A percentile compares a stretch with the other conserved stretches of the same genome.
Conservation (phyloP, 1,140 invertebrate species). For the Drosophila jambulina region DNA sequence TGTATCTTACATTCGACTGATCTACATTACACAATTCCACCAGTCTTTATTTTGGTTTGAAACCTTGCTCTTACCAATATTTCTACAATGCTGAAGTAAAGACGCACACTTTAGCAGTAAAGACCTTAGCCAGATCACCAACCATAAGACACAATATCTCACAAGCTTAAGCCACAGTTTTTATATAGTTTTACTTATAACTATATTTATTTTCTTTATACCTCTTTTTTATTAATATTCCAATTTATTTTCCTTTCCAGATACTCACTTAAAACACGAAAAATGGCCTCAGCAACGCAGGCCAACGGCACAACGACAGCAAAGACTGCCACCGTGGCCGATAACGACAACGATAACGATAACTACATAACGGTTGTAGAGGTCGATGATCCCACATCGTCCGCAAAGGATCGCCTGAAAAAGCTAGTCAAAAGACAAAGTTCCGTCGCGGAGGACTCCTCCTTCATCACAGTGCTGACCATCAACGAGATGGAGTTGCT, state of each 20-base stretch:
- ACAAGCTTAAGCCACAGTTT: no score
- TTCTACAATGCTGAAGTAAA: not conserved
- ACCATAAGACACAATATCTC: not conserved
- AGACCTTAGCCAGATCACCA: not conserved
- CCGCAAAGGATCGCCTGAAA: constrained; percentile 73
- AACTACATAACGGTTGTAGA: constrained; percentile 90
- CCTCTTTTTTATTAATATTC: not conserved
- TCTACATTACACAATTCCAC: not conserved
- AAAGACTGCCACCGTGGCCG: constrained; percentile 46
- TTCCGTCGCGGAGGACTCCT: constrained; percentile 75
- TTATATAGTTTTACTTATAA: not conserved
- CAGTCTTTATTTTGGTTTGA: not conserved
- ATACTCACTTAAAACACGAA: constrained; percentile 10
- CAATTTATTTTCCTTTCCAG: not conserved
- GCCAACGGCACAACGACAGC: constrained; percentile 26
- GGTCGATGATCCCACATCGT: constrained; percentile 86
- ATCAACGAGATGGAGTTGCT: constrained; percentile 76
- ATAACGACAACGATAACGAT: constrained; percentile 85
- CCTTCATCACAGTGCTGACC: constrained; percentile 80
- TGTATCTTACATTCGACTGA: not conserved
- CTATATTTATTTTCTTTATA: not conserved
- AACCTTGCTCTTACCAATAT: not conserved
- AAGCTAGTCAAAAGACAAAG: constrained; percentile 85
- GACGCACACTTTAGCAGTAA: not conserved
- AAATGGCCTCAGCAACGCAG: constrained; percentile 46